These are phyloP conservation scores for Parascotia fuliginaria DNA, from an alignment of 2,888 invertebrate species.

Conservation along the genomic window DNA sequence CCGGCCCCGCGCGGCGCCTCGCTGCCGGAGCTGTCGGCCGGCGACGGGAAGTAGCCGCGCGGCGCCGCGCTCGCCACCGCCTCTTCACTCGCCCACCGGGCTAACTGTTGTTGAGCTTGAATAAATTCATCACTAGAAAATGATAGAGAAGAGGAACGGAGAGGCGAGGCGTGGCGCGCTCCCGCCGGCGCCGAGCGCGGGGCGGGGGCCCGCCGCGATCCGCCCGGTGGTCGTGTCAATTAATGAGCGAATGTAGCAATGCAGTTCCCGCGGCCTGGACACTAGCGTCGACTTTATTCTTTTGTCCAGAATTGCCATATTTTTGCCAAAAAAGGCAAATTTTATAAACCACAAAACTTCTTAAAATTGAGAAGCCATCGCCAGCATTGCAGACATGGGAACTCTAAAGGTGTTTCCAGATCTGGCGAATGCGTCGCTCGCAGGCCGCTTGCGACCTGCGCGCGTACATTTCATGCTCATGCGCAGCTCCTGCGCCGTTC, in stretches of 20 bases:
- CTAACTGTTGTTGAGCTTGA: constrained; percentile 98
- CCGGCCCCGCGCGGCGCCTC: constrained; percentile 68
- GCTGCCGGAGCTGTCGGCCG: constrained; percentile 79
- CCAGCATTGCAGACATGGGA: no score
- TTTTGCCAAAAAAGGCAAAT: no score
- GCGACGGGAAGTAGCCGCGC: constrained; percentile 76
- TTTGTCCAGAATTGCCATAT: neutral
- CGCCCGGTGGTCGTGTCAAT: neutral
- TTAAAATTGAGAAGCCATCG: no score
- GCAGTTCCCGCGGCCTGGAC: neutral
- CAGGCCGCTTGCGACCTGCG: no score
- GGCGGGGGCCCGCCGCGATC: constrained; percentile 10
- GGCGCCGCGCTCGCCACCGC: constrained; percentile 80
- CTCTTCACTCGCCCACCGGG: constrained; percentile 97
- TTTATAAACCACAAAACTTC: no score
- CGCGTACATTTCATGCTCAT: no score
- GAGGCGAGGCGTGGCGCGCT: constrained; percentile 73
- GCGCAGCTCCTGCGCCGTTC: no score
- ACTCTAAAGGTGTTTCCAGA: no score
- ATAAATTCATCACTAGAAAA: constrained; percentile 98
- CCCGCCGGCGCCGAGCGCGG: constrained; percentile 11
- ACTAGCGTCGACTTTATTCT: no score
- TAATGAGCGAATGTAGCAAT: neutral
- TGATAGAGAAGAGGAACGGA: constrained; percentile 92
- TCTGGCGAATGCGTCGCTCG: no score